Base-by-base conservation (phyloP, 2,888 invertebrate species). In the Congeria kusceri region DNA sequence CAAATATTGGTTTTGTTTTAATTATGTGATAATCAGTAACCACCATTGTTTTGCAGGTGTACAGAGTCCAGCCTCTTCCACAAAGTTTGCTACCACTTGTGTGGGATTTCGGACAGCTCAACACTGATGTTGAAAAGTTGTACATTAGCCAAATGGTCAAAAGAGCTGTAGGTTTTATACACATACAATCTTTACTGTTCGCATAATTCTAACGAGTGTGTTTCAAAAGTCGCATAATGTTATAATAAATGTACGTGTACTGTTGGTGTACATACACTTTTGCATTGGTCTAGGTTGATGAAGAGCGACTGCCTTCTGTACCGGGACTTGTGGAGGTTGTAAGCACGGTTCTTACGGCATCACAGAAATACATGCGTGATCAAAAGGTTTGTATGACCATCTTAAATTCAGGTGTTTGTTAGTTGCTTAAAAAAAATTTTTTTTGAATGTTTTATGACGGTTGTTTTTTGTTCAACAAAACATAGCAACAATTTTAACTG, bases 51-150 rank as follows among this genome's bases (percentile, higher is more conserved):
- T 39, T 39, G 1, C 39, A 39, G 39, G 39, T 92, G 25, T 92
- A 92, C 86, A 76, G 92, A 39, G 92, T 92, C 5, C 91, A 91
- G 76, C 86, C 91, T 13, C 76, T 92, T 56, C 91, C 92, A 65
- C 90, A 89, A 75, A 92, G 92, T 77, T 80, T 92, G 78, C 77
- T 91, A 23, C 92, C 92, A 0, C 85, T 92, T 32, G 92, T 92
- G 53, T 92, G 92, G 92, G 92, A 92, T 86, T 92, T 92, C 83
- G 92, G 92, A 28, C 91, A 91, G 68, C 84, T 92, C 13, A 86
- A 86, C 63, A 84, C 83, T 0, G 62, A 82, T 4, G 87, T 89
- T 23, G 92, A 92, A 77, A 84, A 89, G 39, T 79, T 89, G 61
- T 92, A 92, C 86, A 91, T 92, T 39, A 75, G 77, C 20, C 90